Evolutionary conservation across 1,140 invertebrate genomes (phyloP).

Genomic region (Scaptomyza montana): DNA sequence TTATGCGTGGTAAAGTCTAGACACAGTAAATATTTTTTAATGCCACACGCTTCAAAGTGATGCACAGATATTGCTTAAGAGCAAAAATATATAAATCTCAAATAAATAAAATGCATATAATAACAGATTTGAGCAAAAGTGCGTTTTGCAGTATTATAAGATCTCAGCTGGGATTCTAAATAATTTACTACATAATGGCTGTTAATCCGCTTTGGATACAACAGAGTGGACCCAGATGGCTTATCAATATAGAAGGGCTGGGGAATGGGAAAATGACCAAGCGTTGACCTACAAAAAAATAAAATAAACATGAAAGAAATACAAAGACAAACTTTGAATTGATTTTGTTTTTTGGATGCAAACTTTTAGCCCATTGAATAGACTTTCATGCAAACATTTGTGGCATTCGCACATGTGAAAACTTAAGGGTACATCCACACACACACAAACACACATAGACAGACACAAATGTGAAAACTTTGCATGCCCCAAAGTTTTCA

Average conservation of each 20-base stretch:
- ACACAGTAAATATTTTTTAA: conserved; percentile 82
- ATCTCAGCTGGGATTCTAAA: conserved; percentile 48
- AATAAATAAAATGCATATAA: conserved; percentile 73
- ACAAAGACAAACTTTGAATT: conserved; percentile 56
- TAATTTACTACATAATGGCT: conserved; percentile 64
- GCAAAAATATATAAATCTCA: conserved; percentile 70
- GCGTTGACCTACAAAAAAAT: conserved; percentile 21
- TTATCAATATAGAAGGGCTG: conserved; percentile 1
- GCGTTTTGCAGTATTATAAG: not conserved
- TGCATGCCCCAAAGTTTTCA: conserved; percentile 50
- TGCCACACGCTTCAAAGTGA: conserved; percentile 57
- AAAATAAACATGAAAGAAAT: conserved; percentile 20
- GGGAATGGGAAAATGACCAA: not conserved
- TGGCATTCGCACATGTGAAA: conserved; percentile 24
- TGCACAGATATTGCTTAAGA: conserved; percentile 52
- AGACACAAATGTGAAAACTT: conserved; percentile 31
- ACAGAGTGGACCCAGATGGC: conserved; percentile 27
- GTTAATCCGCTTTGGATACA: conserved; percentile 48
- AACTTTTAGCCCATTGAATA: conserved; percentile 47
- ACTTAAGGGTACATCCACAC: conserved; percentile 20
- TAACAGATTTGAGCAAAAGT: conserved; percentile 41
- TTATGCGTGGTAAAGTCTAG: conserved; percentile 73
- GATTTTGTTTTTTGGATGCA: conserved; percentile 54
- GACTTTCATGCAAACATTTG: conserved; percentile 56
- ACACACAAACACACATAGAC: not conserved